These are phyloP conservation scores for Clarias gariepinus DNA, from an alignment of 2,113 vertebrate species.

Conservation along the genomic window DNA sequence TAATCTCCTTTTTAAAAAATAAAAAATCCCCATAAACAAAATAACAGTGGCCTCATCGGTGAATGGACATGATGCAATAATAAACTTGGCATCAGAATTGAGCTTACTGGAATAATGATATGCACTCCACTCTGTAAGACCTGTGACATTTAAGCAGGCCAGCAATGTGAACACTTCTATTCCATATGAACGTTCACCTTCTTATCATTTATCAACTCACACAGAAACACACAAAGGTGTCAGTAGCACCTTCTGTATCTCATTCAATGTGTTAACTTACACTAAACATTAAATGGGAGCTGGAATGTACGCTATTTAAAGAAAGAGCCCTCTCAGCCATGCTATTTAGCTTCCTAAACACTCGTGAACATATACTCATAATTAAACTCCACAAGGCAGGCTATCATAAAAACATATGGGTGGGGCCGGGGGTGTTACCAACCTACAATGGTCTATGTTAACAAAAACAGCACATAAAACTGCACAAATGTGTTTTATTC, in stretches of 20 bases:
- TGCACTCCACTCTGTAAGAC: not conserved
- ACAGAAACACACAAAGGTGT: slow-evolving; percentile 20
- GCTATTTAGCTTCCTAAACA: not conserved
- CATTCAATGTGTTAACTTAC: slow-evolving; percentile 1
- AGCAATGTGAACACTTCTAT: not conserved
- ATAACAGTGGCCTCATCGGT: too few relatives aligned
- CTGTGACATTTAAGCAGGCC: not conserved
- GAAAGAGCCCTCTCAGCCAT: not conserved
- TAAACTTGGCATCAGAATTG: too few relatives aligned
- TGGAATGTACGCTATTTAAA: slow-evolving; percentile 18
- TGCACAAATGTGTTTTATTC: not conserved
- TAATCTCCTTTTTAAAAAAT: too few relatives aligned
- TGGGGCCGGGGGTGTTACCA: not conserved
- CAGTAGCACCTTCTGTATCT: slow-evolving; percentile 29
- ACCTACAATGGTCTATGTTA: not conserved
- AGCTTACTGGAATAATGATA: not conserved
- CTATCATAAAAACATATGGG: not conserved
- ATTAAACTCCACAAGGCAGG: not conserved
- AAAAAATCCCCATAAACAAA: too few relatives aligned
- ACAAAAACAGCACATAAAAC: not conserved
- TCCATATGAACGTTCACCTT: not conserved
- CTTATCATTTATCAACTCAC: slow-evolving; percentile 1
- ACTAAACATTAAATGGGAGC: not conserved
- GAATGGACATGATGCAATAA: too few relatives aligned
- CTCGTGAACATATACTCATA: not conserved